Evolutionary conservation across 2,888 invertebrate species (phyloP).

Genomic region (Papilio elwesi): DNA sequence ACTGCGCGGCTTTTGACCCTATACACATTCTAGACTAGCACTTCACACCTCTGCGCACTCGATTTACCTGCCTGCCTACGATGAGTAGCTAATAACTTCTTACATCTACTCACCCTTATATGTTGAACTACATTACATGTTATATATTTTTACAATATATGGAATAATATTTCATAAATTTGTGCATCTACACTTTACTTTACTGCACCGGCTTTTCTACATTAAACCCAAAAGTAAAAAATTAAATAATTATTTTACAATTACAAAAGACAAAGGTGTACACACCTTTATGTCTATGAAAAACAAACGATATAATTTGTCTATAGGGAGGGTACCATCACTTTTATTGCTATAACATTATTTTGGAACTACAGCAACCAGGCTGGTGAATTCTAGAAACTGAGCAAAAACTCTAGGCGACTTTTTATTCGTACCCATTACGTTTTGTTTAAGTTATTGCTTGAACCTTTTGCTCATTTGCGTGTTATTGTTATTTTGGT

Average conservation of each 20-base stretch:
- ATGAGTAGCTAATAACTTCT: constrained; percentile 19
- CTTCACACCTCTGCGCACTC: constrained; percentile 73
- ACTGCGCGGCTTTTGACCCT: constrained; percentile 84
- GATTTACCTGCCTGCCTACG: constrained; percentile 51
- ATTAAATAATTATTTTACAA: constrained; percentile 2
- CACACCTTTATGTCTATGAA: constrained; percentile 27
- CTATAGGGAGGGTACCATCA: not conserved
- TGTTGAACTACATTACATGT: not conserved
- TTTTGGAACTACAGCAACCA: constrained; percentile 27
- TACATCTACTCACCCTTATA: constrained; percentile 40
- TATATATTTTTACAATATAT: not conserved
- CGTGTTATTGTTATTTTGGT: constrained; percentile 42
- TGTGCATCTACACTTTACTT: not conserved
- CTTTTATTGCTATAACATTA: constrained; percentile 31
- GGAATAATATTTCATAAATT: not conserved
- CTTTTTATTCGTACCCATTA: constrained; percentile 39
- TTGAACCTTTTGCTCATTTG: constrained; percentile 58
- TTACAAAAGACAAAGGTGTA: not conserved
- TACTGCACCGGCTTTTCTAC: not conserved
- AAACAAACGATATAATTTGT: constrained; percentile 15
- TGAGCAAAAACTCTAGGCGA: constrained; percentile 41
- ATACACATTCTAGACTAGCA: constrained; percentile 80
- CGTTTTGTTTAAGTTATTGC: constrained; percentile 47
- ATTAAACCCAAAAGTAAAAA: not conserved
- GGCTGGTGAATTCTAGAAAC: constrained; percentile 41